These are phyloP conservation scores for Trachelipus rathkii DNA, from an alignment of 1,140 invertebrate genomes.

Conservation along the genomic window DNA sequence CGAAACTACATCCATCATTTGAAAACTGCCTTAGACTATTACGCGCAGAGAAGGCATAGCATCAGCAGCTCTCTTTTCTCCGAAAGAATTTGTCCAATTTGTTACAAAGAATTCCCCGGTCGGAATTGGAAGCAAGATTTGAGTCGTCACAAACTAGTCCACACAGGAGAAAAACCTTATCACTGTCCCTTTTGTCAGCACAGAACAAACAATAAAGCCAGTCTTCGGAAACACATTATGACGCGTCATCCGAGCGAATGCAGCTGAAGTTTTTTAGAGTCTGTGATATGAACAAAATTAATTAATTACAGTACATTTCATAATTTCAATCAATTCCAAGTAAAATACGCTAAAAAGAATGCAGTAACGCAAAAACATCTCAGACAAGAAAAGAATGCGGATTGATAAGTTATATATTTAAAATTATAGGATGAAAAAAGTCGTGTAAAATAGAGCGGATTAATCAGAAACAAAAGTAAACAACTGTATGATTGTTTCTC, in stretches of 20 bases:
- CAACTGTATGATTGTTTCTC: too few species aligned
- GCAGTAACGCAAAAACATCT: too few species aligned
- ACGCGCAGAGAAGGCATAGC: not conserved
- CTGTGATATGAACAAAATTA: too few species aligned
- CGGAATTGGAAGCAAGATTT: slow-evolving; percentile 7
- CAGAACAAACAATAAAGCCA: slow-evolving; percentile 19
- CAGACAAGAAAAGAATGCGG: too few species aligned
- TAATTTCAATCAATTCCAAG: too few species aligned
- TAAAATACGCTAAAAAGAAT: too few species aligned
- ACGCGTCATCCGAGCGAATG: slow-evolving; percentile 17
- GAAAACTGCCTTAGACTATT: slow-evolving; percentile 1
- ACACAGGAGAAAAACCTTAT: slow-evolving; percentile 32
- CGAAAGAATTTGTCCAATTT: not conserved
- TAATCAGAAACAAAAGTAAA: too few species aligned
- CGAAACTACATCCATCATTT: not conserved
- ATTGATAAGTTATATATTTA: too few species aligned
- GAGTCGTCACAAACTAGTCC: slow-evolving; percentile 8
- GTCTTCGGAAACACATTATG: slow-evolving; percentile 25
- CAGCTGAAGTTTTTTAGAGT: not conserved
- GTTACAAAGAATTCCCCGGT: not conserved
- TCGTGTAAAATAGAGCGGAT: too few species aligned
- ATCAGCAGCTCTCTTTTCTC: not conserved
- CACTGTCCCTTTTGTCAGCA: slow-evolving; percentile 25
- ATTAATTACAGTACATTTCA: too few species aligned
- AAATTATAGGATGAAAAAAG: too few species aligned